phyloP scores from a whole-genome alignment of 2,888 invertebrate species.

The Augiades crinisus region DNA sequence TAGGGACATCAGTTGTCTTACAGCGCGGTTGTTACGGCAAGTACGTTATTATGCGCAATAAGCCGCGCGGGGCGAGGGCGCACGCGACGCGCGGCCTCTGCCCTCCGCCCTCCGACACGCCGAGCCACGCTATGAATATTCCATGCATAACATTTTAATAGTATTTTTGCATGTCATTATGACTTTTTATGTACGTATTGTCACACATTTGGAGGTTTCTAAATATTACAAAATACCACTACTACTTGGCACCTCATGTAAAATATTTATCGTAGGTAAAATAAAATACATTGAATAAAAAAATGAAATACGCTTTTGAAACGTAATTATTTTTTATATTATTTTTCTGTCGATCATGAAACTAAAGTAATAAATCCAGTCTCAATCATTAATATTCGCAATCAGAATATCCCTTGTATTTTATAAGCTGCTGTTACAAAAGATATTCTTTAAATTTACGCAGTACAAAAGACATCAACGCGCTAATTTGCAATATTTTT shows the following conservation, averaged over 20 bases:
- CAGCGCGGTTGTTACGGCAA: not conserved
- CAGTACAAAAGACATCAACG: constrained; percentile 44
- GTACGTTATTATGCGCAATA: not conserved
- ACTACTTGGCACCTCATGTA: no score
- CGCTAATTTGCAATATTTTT: no score
- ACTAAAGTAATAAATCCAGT: no score
- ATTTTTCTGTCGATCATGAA: no score
- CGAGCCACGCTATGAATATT: constrained; percentile 3
- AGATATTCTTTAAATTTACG: not conserved
- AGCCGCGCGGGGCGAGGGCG: not conserved
- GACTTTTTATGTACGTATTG: not conserved
- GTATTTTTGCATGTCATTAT: not conserved
- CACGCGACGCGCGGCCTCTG: constrained; percentile 12
- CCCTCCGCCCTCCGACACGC: constrained; percentile 17
- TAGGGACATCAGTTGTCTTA: not conserved
- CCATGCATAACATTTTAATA: not conserved
- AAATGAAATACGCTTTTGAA: no score
- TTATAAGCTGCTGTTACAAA: no score
- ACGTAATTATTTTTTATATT: no score
- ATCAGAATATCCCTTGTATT: no score
- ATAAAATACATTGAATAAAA: no score
- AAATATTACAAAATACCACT: no score
- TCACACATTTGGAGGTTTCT: not conserved
- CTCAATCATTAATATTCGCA: no score
- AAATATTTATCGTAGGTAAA: no score